Conservation (phyloP, 2,113 vertebrate species). For the Odontesthes bonariensis region DNA sequence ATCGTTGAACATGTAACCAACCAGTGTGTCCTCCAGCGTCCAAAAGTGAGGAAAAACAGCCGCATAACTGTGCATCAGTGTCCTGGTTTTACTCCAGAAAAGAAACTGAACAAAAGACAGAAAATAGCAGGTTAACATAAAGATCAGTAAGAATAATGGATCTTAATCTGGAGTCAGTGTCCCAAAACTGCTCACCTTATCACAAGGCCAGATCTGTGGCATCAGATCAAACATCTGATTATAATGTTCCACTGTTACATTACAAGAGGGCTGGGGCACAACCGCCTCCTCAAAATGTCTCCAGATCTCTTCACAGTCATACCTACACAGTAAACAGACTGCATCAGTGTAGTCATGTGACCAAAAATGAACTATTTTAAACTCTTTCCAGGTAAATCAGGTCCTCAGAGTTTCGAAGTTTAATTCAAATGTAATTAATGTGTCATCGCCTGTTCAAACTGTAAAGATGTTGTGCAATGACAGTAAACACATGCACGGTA, state of each 20-base stretch:
- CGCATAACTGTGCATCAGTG: conserved; percentile 76
- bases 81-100: conserved; percentile 84
- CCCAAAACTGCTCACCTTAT: conserved; percentile 59
- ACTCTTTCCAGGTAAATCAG: too few relatives aligned
- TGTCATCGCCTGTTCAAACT: not conserved
- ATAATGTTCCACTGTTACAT: conserved; percentile 76
- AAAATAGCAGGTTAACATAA: not conserved
- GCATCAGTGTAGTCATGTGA: not conserved
- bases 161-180: fast-evolving
- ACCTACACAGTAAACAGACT: conserved; percentile 51
- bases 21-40: conserved; percentile 84
- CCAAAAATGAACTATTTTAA: too few relatives aligned
- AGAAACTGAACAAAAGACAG: conserved; percentile 69
- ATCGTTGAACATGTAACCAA: conserved; percentile 84
- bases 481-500: not conserved
- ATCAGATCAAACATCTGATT: conserved; percentile 69
- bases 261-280: conserved; percentile 68
- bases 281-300: conserved; percentile 79
- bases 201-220: conserved; percentile 74
- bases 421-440: not conserved
- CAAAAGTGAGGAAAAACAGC: conserved; percentile 69
- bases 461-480: not conserved
- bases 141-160: not conserved
- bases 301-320: conserved; percentile 83
- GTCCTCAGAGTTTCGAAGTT: not conserved